These are phyloP conservation scores for Belonocnema kinseyi DNA, from an alignment of 1,140 invertebrate genomes.

Conservation along the genomic window DNA sequence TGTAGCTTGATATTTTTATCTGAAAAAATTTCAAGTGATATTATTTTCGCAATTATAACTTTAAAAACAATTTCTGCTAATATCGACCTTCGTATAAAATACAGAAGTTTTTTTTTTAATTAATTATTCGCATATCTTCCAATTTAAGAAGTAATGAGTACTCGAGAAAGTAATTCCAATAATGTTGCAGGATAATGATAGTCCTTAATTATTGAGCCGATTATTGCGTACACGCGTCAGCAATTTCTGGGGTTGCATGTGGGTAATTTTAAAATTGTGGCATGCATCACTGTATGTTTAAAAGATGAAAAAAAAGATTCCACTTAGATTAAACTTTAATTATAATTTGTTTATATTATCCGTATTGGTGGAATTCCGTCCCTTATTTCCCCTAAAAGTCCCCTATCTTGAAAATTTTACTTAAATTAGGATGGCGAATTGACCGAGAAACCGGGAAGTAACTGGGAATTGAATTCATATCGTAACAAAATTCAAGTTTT, in stretches of 20 bases:
- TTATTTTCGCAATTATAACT: constrained; percentile 9
- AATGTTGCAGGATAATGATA: constrained; percentile 3
- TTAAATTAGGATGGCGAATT: too few species aligned
- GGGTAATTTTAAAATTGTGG: constrained; percentile 3
- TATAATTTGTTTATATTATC: neutral
- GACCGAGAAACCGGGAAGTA: too few species aligned
- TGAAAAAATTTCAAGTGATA: neutral
- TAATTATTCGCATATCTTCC: neutral
- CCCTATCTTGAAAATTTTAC: too few species aligned
- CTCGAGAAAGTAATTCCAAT: constrained; percentile 27
- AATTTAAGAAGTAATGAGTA: constrained; percentile 13
- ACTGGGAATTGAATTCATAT: too few species aligned
- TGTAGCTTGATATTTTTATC: neutral
- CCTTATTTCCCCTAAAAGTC: too few species aligned
- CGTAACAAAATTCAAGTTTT: too few species aligned
- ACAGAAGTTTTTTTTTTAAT: neutral
- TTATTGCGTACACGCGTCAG: constrained; percentile 8
- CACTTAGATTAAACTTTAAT: neutral
- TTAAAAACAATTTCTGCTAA: neutral
- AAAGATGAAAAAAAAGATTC: neutral
- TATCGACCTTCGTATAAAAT: neutral
- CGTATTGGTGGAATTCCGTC: too few species aligned
- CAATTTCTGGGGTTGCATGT: neutral
- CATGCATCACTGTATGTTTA: neutral
- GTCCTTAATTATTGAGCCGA: constrained; percentile 5